phyloP scores from a whole-genome alignment of 2,888 invertebrate species.

The Eupithecia insigniata region DNA sequence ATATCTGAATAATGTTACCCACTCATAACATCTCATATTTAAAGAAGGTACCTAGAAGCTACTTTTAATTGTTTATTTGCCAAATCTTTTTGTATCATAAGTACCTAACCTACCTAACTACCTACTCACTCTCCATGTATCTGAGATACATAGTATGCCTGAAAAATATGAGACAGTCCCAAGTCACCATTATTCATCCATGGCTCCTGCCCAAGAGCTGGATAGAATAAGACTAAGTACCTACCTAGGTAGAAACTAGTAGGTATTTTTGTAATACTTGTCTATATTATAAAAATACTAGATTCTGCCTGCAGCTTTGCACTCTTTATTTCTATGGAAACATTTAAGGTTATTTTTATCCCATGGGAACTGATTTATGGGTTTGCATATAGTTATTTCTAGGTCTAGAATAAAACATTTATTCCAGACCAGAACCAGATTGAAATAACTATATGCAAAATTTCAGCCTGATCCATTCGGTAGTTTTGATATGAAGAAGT shows the following conservation, averaged over 20 bases:
- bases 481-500: no score
- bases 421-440: no score
- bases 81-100: background rate
- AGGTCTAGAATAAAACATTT: no score
- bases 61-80: background rate
- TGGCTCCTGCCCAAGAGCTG: background rate
- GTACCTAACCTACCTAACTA: background rate
- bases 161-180: background rate
- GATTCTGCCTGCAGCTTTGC: no score
- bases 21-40: background rate
- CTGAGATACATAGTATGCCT: background rate
- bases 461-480: no score
- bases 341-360: no score
- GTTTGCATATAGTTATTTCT: no score
- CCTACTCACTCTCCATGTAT: background rate
- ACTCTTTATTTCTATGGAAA: no score
- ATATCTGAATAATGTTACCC: constrained; percentile 21
- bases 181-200: background rate
- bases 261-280: no score
- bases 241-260: no score
- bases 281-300: background rate
- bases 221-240: background rate
- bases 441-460: no score
- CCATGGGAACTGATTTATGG: no score
- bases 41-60: background rate